Evolutionary conservation across 2,113 vertebrate genomes (phyloP).

Genomic region (Guaruba guarouba): DNA sequence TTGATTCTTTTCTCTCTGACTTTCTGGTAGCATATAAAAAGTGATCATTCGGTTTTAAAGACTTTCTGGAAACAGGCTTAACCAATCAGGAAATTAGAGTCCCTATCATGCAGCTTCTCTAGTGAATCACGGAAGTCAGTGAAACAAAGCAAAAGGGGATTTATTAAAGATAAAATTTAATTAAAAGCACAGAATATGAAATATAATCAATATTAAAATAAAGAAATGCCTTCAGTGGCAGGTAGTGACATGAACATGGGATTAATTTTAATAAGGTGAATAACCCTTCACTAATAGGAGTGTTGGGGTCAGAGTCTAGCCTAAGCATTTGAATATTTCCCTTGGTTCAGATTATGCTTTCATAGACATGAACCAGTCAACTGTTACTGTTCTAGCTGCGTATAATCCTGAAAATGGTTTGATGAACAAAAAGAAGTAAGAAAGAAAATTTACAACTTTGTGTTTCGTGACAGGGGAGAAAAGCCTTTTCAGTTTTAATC

Average conservation of each 20-base stretch:
- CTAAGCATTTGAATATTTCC: background rate
- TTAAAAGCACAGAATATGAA: constrained; percentile 34
- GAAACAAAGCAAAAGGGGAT: constrained; percentile 35
- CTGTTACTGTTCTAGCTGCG: background rate
- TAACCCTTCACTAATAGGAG: constrained; percentile 17
- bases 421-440: background rate
- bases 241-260: constrained; percentile 30
- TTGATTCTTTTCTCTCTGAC: background rate
- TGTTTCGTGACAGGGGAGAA: background rate
- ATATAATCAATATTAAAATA: constrained; percentile 54
- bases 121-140: background rate
- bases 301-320: constrained; percentile 2
- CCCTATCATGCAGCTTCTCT: background rate
- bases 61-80: background rate
- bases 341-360: background rate
- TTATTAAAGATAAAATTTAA: constrained; percentile 47
- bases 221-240: constrained; percentile 24
- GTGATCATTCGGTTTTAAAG: background rate
- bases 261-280: constrained; percentile 53
- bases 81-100: constrained; percentile 24
- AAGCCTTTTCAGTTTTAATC: background rate
- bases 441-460: background rate
- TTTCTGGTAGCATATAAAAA: fast-evolving
- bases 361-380: background rate
- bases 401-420: background rate